A percentile compares a stretch with the other conserved stretches of the same genome.
These are phyloP conservation scores for Aphrophora alni DNA, from an alignment of 2,888 invertebrate genomes.

Conservation along the genomic window DNA sequence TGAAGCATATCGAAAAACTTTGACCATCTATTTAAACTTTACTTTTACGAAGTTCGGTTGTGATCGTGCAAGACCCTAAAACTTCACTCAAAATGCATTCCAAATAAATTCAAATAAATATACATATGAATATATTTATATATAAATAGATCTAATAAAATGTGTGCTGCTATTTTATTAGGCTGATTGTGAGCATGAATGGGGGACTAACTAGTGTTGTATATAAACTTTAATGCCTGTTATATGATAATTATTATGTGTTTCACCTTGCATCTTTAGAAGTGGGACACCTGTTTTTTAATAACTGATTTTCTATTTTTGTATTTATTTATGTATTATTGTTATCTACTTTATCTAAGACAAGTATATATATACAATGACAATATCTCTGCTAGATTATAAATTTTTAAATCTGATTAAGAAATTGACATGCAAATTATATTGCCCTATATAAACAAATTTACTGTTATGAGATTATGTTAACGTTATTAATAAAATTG, in stretches of 20 bases:
- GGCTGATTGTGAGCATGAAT: not conserved
- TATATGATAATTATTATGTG: not conserved
- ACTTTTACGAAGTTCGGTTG: slow-evolving; percentile 9
- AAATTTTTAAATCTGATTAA: too few species aligned
- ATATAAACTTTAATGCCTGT: not conserved
- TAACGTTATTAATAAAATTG: too few species aligned
- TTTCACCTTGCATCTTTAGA: slow-evolving; percentile 1
- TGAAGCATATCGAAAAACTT: slow-evolving; percentile 2
- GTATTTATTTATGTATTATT: not conserved
- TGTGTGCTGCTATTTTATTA: slow-evolving; percentile 6
- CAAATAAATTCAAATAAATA: not conserved
- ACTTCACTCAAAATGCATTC: not conserved
- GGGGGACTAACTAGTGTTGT: not conserved
- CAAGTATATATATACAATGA: not conserved
- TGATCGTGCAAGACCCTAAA: slow-evolving; percentile 6
- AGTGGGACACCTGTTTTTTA: not conserved
- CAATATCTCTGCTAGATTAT: too few species aligned
- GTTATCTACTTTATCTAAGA: not conserved
- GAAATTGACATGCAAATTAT: too few species aligned
- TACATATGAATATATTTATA: not conserved
- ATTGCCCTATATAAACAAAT: too few species aligned
- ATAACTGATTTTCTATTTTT: not conserved
- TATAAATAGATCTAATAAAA: not conserved
- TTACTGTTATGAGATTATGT: too few species aligned
- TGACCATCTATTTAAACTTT: slow-evolving; percentile 2